Evolutionary conservation across 2,797 vertebrate genomes (phyloP).

Genomic region (Myotis myotis): DNA sequence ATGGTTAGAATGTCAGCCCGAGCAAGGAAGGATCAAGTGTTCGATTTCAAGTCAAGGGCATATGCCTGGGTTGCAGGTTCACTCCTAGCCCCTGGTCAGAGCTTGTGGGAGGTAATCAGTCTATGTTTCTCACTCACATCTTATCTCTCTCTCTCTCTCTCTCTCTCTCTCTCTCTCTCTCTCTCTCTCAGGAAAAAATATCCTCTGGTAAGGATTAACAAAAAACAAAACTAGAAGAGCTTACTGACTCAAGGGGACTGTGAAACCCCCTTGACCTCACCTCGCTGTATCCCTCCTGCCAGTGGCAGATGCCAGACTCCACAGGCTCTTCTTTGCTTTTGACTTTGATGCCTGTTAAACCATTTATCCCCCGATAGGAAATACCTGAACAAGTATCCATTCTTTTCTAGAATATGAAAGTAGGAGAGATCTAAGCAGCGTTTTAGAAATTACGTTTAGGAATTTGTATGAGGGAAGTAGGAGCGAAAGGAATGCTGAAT

Average conservation of each 20-base stretch:
- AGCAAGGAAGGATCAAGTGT: no score
- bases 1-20: no score
- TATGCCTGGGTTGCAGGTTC: no score
- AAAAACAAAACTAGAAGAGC: neutral
- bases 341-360: neutral
- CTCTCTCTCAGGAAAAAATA: no score
- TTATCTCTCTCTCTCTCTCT: no score
- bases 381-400: neutral
- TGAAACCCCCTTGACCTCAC: neutral
- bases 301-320: neutral
- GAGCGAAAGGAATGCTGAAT: neutral
- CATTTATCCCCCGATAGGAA: neutral
- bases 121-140: no score
- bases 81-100: no score
- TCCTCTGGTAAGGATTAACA: no score
- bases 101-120: no score
- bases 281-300: neutral
- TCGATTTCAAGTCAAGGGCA: no score
- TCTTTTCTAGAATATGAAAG: neutral
- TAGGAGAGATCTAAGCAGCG: neutral
- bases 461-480: neutral
- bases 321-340: neutral
- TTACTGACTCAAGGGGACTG: neutral
- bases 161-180: no score
- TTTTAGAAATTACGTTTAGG: neutral